Evolutionary conservation across 2,888 invertebrate genomes (phyloP).

Genomic region (Plagodis pulveraria): DNA sequence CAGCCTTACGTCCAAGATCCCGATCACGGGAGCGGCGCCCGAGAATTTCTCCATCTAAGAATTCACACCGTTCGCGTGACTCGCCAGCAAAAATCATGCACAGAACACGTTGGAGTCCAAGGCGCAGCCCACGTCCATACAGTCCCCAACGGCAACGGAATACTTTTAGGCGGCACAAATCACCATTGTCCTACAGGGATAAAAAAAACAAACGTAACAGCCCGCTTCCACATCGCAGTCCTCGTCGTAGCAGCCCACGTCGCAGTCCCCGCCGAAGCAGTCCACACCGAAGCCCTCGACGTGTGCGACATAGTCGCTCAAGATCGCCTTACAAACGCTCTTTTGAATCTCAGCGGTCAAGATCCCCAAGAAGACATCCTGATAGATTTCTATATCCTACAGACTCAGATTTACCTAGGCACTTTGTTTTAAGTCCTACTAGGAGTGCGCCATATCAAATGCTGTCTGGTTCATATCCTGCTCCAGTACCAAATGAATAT

Average conservation of each 20-base stretch:
- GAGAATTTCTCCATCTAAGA: constrained; percentile 26
- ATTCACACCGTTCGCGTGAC: constrained; percentile 13
- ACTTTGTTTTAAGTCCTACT: constrained; percentile 1
- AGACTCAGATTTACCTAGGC: constrained; percentile 19
- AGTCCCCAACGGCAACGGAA: constrained; percentile 16
- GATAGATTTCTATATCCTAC: constrained; percentile 35
- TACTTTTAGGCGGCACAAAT: constrained; percentile 18
- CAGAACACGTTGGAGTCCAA: constrained; percentile 37
- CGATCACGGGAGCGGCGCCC: constrained; percentile 26
- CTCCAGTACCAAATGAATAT: constrained; percentile 21
- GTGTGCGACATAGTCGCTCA: constrained; percentile 24
- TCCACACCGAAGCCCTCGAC: constrained; percentile 25
- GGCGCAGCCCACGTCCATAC: constrained; percentile 37
- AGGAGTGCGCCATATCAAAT: constrained; percentile 23
- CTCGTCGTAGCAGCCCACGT: constrained; percentile 33
- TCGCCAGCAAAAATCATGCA: constrained; percentile 1
- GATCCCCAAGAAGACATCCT: constrained; percentile 8
- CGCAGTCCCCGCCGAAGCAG: constrained; percentile 35
- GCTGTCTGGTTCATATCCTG: constrained; percentile 31
- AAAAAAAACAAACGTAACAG: constrained; percentile 30
- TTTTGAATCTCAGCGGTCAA: constrained; percentile 17
- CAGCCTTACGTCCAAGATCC: constrained; percentile 10
- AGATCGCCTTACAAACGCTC: constrained; percentile 20
- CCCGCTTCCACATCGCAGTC: constrained; percentile 40
- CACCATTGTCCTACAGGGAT: constrained; percentile 3